Evolutionary conservation across 2,113 vertebrate species (phyloP), one percentile per base, ranked within the genome.

Genomic region (Pteruthius melanotis): DNA sequence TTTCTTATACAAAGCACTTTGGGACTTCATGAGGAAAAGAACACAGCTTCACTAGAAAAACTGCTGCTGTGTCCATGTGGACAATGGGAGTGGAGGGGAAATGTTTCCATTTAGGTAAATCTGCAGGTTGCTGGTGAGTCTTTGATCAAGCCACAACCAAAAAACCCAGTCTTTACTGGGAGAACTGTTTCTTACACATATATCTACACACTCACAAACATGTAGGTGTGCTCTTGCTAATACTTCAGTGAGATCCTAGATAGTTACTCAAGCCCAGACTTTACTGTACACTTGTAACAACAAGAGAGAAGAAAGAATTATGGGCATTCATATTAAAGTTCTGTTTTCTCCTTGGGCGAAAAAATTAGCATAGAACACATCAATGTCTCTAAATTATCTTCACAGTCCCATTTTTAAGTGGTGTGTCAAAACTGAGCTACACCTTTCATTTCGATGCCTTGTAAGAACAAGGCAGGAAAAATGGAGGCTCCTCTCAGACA

Each of bases 111-210:
- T 33, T 23, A 33, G 37, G 16, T 49, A 40, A 44, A 75, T 60
- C 7, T 42, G 18, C 28, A 40, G 10, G 5, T 31, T 15, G 17
- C 47, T 66, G 4, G 0, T 0, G 3, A 65, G 27, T 15, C 21
- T 47, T 35, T 18, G 27, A 33, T 68, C 35, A 53, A 63, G 21
- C 4, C 39, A 35, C 7, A 44, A 12, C 8, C 21, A 5, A 53
- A 39, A 47, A 65, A 21, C 1, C 1, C 6, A 19, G 15, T 27
- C 15, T 61, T 63, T 10, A 16, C 54, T 50, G 54, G 33, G 28
- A 71, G 26, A 65, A 40, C 9, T 18, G 9, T 31, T 65, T 40
- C 52, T 76, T 52, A 21, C 35, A 28, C 1, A 1, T n/a, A 0
- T 15, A 22, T 40, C 31, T 26, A 5, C 18, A 27, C 3, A 30